Conservation (phyloP, 2,797 vertebrate species). For the Pipistrellus pipistrellus region DNA sequence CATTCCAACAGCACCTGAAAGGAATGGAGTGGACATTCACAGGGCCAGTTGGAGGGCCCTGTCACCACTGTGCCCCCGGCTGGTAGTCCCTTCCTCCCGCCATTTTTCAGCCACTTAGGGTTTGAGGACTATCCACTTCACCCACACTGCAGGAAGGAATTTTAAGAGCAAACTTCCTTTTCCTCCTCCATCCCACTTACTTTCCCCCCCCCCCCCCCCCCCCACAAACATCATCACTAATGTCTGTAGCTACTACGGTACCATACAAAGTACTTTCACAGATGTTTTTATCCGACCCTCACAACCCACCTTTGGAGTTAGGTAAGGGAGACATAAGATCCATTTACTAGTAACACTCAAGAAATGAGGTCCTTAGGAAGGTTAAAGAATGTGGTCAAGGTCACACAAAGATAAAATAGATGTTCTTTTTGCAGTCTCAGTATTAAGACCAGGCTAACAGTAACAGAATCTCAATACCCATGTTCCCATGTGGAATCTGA, state of each 20-base stretch:
- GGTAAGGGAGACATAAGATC: neutral
- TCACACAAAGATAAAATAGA: conserved; percentile 29
- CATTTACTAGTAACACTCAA: neutral
- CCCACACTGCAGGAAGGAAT: neutral
- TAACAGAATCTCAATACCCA: neutral
- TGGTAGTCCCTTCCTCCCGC: neutral
- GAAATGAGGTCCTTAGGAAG: conserved; percentile 9
- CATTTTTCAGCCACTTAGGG: neutral
- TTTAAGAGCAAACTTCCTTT: neutral
- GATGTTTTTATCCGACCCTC: neutral
- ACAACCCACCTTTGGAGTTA: neutral
- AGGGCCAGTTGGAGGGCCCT: neutral
- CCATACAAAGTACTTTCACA: neutral
- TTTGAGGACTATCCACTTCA: neutral
- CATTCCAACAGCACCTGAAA: neutral
- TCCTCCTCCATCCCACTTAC: neutral
- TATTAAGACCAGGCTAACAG: neutral
- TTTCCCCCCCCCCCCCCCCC: too few relatives aligned
- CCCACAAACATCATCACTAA: neutral
- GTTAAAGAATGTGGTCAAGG: conserved; percentile 22
- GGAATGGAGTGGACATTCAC: neutral
- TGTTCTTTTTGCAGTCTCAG: neutral
- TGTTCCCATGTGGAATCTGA: neutral
- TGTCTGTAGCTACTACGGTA: neutral
- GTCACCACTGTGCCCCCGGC: neutral